Percentiles rank a stretch among this genome's conserved stretches.
phyloP scores from a whole-genome alignment of 2,888 invertebrate genomes.

The Torymus auratus region DNA sequence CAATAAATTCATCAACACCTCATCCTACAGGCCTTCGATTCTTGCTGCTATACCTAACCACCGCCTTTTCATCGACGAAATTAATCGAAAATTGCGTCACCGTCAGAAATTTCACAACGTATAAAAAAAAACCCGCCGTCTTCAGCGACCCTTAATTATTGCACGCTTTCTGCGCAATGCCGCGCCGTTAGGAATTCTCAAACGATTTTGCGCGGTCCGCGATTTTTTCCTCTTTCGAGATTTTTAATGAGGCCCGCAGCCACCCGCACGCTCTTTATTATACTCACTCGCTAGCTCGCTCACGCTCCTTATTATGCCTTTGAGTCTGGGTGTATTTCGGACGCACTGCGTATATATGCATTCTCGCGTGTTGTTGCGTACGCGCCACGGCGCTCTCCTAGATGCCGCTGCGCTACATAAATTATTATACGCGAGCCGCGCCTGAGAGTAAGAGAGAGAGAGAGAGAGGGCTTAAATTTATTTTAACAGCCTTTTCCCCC shows the following conservation, averaged over 20 bases:
- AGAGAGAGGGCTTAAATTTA: conserved; percentile 71
- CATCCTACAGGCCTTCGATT: no score
- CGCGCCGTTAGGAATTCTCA: background rate
- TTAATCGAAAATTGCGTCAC: no score
- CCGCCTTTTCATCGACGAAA: no score
- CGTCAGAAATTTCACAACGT: no score
- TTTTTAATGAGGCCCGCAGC: conserved; percentile 8
- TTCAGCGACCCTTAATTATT: no score
- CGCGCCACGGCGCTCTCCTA: background rate
- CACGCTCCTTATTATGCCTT: conserved; percentile 46
- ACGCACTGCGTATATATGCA: background rate
- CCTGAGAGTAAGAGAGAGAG: background rate
- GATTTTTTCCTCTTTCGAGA: background rate
- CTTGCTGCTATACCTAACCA: no score
- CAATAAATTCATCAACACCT: no score
- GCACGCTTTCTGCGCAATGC: no score
- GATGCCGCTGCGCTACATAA: conserved; percentile 29
- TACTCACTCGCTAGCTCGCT: conserved; percentile 3
- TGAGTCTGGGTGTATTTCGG: conserved; percentile 23
- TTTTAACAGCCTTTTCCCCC: conserved; percentile 66
- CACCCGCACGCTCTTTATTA: conserved; percentile 20
- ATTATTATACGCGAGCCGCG: conserved; percentile 38
- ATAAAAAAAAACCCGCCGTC: no score
- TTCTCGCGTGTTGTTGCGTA: conserved; percentile 13
- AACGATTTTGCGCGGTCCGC: background rate